These are phyloP conservation scores for Neolamprologus hecqui DNA, from an alignment of 2,113 vertebrate genomes.

Conservation along the genomic window DNA sequence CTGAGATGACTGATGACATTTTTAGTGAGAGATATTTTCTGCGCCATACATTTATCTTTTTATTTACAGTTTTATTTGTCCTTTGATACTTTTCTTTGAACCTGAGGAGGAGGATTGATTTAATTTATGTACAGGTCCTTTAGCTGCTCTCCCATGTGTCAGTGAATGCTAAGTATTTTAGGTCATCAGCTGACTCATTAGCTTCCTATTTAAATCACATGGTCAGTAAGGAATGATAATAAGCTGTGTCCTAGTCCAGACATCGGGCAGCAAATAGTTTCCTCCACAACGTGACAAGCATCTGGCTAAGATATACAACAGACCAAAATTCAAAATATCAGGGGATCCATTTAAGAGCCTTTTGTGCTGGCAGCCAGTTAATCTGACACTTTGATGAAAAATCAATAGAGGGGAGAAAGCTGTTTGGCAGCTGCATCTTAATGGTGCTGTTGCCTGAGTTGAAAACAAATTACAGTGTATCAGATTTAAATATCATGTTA, in stretches of 20 bases:
- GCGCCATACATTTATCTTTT: background rate
- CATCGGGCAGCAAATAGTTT: background rate
- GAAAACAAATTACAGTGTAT: background rate
- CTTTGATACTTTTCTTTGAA: background rate
- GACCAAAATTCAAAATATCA: conserved; percentile 15
- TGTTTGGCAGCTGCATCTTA: conserved; percentile 21
- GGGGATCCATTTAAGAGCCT: conserved; percentile 16
- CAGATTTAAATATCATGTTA: background rate
- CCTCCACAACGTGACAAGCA: background rate
- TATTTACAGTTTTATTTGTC: background rate
- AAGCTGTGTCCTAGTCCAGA: background rate
- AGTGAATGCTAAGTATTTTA: background rate
- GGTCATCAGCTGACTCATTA: background rate
- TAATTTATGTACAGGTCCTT: background rate
- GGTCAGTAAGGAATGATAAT: background rate
- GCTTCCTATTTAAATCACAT: background rate
- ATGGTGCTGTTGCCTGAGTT: background rate
- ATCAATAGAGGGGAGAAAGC: conserved; percentile 30
- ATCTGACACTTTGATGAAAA: conserved; percentile 34
- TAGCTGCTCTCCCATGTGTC: background rate
- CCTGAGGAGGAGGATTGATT: background rate
- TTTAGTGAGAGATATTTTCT: background rate
- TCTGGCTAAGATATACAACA: background rate
- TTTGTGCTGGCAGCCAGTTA: conserved; percentile 7
- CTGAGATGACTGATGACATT: background rate